Conservation (phyloP, 64 coral and sea anemone species). For the Pocillopora verrucosa region DNA sequence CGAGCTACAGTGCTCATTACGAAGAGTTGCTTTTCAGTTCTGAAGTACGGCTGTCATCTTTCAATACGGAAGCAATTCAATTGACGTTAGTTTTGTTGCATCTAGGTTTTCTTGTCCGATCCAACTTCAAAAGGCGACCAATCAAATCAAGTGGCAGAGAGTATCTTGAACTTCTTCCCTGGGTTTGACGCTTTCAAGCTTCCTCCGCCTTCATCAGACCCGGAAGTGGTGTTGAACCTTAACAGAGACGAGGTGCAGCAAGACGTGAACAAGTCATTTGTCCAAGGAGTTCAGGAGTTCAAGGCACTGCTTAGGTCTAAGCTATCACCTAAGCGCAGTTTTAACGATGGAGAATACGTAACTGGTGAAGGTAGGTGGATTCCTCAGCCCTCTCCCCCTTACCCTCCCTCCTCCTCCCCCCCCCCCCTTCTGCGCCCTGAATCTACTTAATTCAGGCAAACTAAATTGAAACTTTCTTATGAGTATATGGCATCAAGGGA, state of each 20-base stretch:
- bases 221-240: slow-evolving; percentile 66
- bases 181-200: slow-evolving; percentile 78
- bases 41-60: too few relatives aligned
- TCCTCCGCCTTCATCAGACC: slow-evolving; percentile 70
- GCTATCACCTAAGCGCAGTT: slow-evolving; percentile 61
- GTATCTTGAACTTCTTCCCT: slow-evolving; percentile 79
- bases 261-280: slow-evolving; percentile 62
- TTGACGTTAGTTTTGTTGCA: not conserved
- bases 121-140: slow-evolving; percentile 4
- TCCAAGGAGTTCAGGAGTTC: slow-evolving; percentile 54
- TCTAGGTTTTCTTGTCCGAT: slow-evolving; percentile 50
- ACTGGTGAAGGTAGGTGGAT: slow-evolving; percentile 73
- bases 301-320: slow-evolving; percentile 46
- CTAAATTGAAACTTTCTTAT: too few relatives aligned
- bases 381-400: too few relatives aligned
- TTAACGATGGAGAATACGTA: slow-evolving; percentile 73
- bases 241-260: slow-evolving; percentile 37
- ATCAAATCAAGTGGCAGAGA: slow-evolving; percentile 56
- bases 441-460: too few relatives aligned
- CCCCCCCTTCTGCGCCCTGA: too few relatives aligned
- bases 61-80: not conserved
- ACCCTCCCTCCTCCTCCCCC: too few relatives aligned
- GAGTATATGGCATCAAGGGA: too few relatives aligned
- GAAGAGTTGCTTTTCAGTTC: too few relatives aligned
- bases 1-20: too few relatives aligned